Evolutionary conservation across 2,888 invertebrate species (phyloP).

Genomic region (Xylocampa areola): DNA sequence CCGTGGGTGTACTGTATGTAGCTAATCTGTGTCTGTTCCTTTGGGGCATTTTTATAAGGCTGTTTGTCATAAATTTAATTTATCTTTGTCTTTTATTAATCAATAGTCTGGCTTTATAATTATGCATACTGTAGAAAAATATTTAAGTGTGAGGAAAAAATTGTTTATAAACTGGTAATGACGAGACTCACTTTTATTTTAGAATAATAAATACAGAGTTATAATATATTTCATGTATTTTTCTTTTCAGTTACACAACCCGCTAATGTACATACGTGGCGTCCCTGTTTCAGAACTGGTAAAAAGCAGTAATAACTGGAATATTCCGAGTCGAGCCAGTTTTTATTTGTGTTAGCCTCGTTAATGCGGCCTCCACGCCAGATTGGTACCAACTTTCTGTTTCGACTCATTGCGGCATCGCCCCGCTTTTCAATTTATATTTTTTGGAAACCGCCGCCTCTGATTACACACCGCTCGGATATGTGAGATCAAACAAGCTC

Average conservation of each 20-base stretch:
- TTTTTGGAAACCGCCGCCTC: slow-evolving; percentile 17
- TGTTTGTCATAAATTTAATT: too few relatives aligned
- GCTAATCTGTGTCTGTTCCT: too few relatives aligned
- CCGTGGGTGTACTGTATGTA: neutral
- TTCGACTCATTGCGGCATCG: slow-evolving; percentile 40
- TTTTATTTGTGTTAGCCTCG: slow-evolving; percentile 58
- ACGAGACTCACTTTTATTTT: too few relatives aligned
- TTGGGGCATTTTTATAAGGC: too few relatives aligned
- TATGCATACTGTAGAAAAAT: too few relatives aligned
- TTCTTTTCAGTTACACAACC: too few relatives aligned
- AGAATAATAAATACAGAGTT: neutral
- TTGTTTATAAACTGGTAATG: too few relatives aligned
- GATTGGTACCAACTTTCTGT: slow-evolving; percentile 56
- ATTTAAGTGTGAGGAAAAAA: too few relatives aligned
- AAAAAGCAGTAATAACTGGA: slow-evolving; percentile 56
- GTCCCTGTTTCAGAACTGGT: slow-evolving; percentile 43
- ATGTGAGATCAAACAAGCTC: slow-evolving; percentile 5
- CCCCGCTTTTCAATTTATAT: slow-evolving; percentile 34
- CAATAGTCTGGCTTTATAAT: too few relatives aligned
- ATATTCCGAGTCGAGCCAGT: slow-evolving; percentile 52
- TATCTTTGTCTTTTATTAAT: too few relatives aligned
- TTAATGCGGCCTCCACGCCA: slow-evolving; percentile 43
- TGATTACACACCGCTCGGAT: slow-evolving; percentile 13
- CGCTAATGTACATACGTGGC: slow-evolving; percentile 10
- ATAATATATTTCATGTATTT: too few relatives aligned